These are phyloP conservation scores for Forbesichthys agassizii DNA, from an alignment of 2,113 vertebrate genomes.

Conservation along the genomic window DNA sequence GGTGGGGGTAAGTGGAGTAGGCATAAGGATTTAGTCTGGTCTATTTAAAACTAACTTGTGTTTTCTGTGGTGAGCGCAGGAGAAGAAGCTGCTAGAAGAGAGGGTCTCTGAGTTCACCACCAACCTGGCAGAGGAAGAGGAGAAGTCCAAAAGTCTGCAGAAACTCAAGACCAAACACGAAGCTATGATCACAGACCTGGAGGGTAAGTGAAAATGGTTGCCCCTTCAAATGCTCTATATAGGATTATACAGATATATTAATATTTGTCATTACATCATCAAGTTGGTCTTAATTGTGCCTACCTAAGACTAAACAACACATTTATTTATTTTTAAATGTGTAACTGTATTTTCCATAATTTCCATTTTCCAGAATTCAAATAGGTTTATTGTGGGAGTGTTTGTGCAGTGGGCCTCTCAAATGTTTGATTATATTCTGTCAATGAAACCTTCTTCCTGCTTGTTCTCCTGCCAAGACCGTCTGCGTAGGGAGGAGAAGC, in stretches of 20 bases:
- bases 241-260: not conserved
- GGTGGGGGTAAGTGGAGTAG: not conserved
- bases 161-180: constrained; percentile 98
- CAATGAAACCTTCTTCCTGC: not conserved
- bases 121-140: constrained; percentile 95
- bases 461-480: constrained; percentile 81
- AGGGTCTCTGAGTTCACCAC: constrained; percentile 93
- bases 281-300: not conserved
- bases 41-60: not conserved
- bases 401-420: not conserved
- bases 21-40: not conserved
- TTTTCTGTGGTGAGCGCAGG: constrained; percentile 70
- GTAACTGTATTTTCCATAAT: not conserved
- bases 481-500: constrained; percentile 92
- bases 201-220: constrained; percentile 78
- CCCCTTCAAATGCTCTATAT: not conserved
- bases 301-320: not conserved
- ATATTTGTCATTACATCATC: not conserved
- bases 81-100: constrained; percentile 95
- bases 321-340: too few relatives aligned
- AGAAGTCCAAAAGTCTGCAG: constrained; percentile 97
- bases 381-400: not conserved
- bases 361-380: not conserved
- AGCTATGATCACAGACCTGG: constrained; percentile 97
- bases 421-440: not conserved